phyloP scores from a whole-genome alignment of 2,113 vertebrate genomes.

The Ursus arctos region DNA sequence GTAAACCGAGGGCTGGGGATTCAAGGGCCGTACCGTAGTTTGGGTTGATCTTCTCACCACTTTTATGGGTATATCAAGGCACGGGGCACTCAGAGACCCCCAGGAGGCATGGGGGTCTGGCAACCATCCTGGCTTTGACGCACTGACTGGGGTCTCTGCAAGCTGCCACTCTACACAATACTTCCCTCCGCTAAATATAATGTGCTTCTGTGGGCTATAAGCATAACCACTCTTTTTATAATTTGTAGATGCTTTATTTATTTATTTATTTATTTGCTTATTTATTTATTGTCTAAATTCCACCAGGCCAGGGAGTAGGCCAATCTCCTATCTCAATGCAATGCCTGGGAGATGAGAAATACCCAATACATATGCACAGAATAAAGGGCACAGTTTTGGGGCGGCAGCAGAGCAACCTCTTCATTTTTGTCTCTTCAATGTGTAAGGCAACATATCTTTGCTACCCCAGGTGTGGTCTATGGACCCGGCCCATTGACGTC shows the following conservation, averaged over 20 bases:
- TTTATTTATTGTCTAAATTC: not conserved
- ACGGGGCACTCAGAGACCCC: not conserved
- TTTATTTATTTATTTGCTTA: not conserved
- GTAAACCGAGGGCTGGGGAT: fast-evolving
- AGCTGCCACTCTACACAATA: fast-evolving
- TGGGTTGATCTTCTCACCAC: not conserved
- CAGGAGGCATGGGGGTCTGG: not conserved
- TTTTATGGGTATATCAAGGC: not conserved
- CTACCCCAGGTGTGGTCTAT: fast-evolving
- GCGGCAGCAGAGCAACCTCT: not conserved
- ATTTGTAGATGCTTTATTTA: not conserved
- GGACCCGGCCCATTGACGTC: fast-evolving
- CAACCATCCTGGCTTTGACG: not conserved
- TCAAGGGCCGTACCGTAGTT: fast-evolving
- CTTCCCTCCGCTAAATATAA: not conserved
- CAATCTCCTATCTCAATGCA: not conserved
- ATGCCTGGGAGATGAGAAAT: not conserved
- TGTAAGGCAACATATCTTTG: fast-evolving
- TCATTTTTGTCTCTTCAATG: not conserved
- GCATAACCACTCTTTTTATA: not conserved
- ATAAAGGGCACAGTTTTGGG: not conserved
- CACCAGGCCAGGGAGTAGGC: not conserved
- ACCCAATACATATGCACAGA: not conserved
- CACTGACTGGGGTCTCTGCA: fast-evolving
- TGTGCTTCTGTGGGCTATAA: fast-evolving